phyloP scores from a whole-genome alignment of 1,140 invertebrate species.

The Arctopsyche grandis region DNA sequence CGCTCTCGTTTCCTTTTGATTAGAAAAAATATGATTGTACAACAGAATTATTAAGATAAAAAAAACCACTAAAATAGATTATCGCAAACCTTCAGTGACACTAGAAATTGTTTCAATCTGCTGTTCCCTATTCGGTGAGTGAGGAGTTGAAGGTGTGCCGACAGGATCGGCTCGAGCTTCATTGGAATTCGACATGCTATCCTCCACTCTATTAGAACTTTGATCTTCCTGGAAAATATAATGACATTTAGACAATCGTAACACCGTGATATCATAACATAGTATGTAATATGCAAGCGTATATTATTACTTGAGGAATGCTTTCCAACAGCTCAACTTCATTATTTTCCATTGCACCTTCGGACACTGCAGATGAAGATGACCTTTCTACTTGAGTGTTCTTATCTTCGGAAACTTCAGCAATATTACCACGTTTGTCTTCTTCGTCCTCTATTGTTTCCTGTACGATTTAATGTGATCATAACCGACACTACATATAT shows the following conservation, averaged over 20 bases:
- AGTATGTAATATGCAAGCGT: neutral
- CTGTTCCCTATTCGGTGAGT: conserved; percentile 10
- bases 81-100: conserved; percentile 26
- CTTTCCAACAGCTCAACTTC: conserved; percentile 34
- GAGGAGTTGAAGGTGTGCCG: neutral
- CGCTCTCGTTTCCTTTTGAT: conserved; percentile 36
- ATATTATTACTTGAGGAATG: conserved; percentile 10
- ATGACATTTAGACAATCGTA: neutral
- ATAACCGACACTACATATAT: neutral
- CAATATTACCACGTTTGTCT: conserved; percentile 4
- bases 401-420: neutral
- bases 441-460: conserved; percentile 32
- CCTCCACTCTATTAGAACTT: neutral
- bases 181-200: conserved; percentile 5
- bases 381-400: neutral
- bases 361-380: neutral
- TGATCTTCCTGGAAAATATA: neutral
- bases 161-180: neutral
- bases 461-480: neutral
- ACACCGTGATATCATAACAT: neutral
- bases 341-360: conserved; percentile 16
- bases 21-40: neutral
- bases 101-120: conserved; percentile 38
- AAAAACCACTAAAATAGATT: neutral
- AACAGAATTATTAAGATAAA: too few relatives aligned